phyloP scores from a whole-genome alignment of 2,797 vertebrate species.

The Lutjanus argentimaculatus region DNA sequence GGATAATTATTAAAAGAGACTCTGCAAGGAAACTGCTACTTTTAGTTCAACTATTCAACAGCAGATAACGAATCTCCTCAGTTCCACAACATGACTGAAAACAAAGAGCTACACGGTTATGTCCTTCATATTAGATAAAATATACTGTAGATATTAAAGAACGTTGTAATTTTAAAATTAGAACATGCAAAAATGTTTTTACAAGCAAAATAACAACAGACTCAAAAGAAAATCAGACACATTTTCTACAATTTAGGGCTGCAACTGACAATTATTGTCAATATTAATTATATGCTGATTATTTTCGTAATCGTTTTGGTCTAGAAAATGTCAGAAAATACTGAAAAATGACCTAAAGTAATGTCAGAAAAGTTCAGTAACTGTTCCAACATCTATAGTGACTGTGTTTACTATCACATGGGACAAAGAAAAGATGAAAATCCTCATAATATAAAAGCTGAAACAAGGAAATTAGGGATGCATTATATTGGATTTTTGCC shows the following conservation, averaged over 20 bases:
- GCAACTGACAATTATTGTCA: background rate
- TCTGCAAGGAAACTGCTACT: conserved; percentile 37
- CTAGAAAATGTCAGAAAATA: conserved; percentile 1
- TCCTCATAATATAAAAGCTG: background rate
- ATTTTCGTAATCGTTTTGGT: background rate
- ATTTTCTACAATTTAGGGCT: conserved; percentile 15
- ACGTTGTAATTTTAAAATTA: conserved; percentile 1
- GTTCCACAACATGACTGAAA: conserved; percentile 1
- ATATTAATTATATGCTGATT: background rate
- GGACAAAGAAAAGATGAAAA: background rate
- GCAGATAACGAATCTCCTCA: conserved; percentile 18
- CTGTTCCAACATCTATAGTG: background rate
- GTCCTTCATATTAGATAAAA: background rate
- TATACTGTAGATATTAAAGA: background rate
- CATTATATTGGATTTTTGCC: too few relatives aligned
- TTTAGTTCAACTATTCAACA: background rate
- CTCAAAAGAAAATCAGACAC: background rate
- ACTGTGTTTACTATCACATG: background rate
- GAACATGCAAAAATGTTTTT: conserved; percentile 32
- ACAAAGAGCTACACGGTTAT: background rate
- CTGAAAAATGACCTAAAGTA: background rate
- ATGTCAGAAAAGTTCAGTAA: too few relatives aligned
- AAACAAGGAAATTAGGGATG: background rate
- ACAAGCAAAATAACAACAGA: conserved; percentile 16
- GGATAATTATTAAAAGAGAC: conserved; percentile 24